Evolutionary conservation across 2,888 invertebrate species (phyloP).

Genomic region (Elysia crispata): DNA sequence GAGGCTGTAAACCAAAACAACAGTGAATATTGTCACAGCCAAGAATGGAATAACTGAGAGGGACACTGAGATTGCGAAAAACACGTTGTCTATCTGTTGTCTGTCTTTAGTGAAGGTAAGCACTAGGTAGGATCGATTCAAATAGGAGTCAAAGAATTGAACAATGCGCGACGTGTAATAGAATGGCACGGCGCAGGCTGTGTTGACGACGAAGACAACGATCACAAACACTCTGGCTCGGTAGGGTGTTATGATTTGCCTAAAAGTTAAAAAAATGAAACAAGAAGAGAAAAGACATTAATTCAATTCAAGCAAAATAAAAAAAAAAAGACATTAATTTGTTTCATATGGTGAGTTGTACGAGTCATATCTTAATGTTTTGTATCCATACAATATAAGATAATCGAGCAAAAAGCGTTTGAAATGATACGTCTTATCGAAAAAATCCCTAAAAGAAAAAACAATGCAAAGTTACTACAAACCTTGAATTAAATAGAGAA

Average conservation of each 20-base stretch:
- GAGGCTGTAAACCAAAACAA: not conserved
- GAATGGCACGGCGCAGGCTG: not conserved
- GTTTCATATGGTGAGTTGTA: too few relatives aligned
- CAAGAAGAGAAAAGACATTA: too few relatives aligned
- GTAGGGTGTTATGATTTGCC: constrained; percentile 1
- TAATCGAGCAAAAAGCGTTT: too few relatives aligned
- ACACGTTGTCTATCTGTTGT: not conserved
- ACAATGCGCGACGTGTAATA: constrained; percentile 3
- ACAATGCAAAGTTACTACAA: too few relatives aligned
- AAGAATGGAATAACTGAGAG: constrained; percentile 11
- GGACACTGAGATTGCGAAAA: not conserved
- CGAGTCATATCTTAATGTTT: too few relatives aligned
- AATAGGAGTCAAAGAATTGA: not conserved
- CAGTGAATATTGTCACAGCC: constrained; percentile 12
- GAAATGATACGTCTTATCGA: too few relatives aligned
- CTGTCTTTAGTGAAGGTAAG: constrained; percentile 18
- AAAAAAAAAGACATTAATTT: too few relatives aligned
- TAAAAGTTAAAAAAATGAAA: constrained; percentile 4
- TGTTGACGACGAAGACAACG: not conserved
- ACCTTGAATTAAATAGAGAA: too few relatives aligned
- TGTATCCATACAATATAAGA: too few relatives aligned
- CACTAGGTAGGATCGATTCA: not conserved
- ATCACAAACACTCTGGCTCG: not conserved
- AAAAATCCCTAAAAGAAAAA: too few relatives aligned
- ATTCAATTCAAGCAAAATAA: too few relatives aligned